Percentiles rank a stretch among this genome's conserved stretches.
These are phyloP conservation scores for Oncorhynchus gorbuscha DNA, from an alignment of 2,113 vertebrate genomes.

Conservation along the genomic window DNA sequence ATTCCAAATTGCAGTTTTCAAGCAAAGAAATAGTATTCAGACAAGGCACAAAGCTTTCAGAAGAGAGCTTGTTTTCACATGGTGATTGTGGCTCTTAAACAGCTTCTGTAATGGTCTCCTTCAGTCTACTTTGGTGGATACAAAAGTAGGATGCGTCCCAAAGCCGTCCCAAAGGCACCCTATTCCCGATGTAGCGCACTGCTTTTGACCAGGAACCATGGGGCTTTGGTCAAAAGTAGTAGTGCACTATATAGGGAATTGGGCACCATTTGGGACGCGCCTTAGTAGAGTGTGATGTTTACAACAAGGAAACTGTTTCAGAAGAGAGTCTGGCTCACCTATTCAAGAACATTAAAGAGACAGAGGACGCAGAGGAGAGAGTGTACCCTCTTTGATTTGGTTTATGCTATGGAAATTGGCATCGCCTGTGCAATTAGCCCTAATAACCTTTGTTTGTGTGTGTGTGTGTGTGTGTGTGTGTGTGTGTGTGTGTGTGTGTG, in stretches of 20 bases:
- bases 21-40: slow-evolving; percentile 1
- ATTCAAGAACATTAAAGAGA: slow-evolving; percentile 57
- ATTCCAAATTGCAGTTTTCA: slow-evolving; percentile 32
- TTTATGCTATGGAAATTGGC: slow-evolving; percentile 67
- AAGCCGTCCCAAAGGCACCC: background rate
- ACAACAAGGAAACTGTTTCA: slow-evolving; percentile 30
- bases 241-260: slow-evolving; percentile 27
- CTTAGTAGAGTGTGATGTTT: too few species aligned
- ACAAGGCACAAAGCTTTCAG: slow-evolving; percentile 17
- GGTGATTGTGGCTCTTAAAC: slow-evolving; percentile 37
- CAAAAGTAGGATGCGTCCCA: background rate
- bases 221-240: too few species aligned
- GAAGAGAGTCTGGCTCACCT: slow-evolving; percentile 47
- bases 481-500: slow-evolving; percentile 18
- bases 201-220: too few species aligned
- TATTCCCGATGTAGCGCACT: too few species aligned
- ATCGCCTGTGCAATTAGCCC: slow-evolving; percentile 69
- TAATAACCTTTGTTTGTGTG: slow-evolving; percentile 66
- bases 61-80: slow-evolving; percentile 31
- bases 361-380: slow-evolving; percentile 34
- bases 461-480: slow-evolving; percentile 24
- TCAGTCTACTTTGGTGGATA: background rate
- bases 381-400: slow-evolving; percentile 66
- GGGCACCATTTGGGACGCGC: slow-evolving; percentile 33
- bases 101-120: slow-evolving; percentile 44